Percentiles rank a stretch among this genome's conserved stretches.
These are phyloP conservation scores for Drosophila anomelani DNA, from an alignment of 2,888 invertebrate species.

Conservation along the genomic window DNA sequence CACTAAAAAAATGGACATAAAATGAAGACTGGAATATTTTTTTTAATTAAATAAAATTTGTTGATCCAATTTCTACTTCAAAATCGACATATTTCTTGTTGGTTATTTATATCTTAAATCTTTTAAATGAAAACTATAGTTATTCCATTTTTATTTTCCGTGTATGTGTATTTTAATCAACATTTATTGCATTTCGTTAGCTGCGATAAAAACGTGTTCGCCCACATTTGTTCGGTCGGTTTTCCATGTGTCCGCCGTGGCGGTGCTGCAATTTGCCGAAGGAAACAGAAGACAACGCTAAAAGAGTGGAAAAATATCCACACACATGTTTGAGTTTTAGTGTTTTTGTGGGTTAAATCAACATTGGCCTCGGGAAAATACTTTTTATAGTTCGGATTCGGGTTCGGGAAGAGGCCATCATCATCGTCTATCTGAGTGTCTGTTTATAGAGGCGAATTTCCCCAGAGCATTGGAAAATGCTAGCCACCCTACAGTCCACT, in stretches of 20 bases:
- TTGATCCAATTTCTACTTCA: no score
- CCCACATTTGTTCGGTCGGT: conserved; percentile 67
- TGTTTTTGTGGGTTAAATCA: conserved; percentile 74
- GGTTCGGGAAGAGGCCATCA: conserved; percentile 23
- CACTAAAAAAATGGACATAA: conserved; percentile 6
- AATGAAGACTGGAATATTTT: no score
- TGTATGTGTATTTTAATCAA: conserved; percentile 73
- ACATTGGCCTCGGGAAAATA: conserved; percentile 60
- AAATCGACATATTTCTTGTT: neutral
- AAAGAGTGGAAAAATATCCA: conserved; percentile 46
- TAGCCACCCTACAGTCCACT: no score
- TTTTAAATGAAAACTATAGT: neutral
- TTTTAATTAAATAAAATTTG: no score
- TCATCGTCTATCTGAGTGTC: conserved; percentile 17
- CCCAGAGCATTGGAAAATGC: conserved; percentile 24
- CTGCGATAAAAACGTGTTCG: conserved; percentile 81
- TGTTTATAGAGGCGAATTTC: conserved; percentile 33
- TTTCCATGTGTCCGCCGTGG: conserved; percentile 23
- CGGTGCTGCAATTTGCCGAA: conserved; percentile 37
- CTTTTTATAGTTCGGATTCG: conserved; percentile 30
- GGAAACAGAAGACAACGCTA: conserved; percentile 16
- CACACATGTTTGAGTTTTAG: conserved; percentile 69
- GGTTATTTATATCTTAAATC: neutral
- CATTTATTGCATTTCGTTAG: conserved; percentile 75
- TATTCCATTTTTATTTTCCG: neutral